phyloP scores from a whole-genome alignment of 2,888 invertebrate genomes.

The Prosapia bicincta region DNA sequence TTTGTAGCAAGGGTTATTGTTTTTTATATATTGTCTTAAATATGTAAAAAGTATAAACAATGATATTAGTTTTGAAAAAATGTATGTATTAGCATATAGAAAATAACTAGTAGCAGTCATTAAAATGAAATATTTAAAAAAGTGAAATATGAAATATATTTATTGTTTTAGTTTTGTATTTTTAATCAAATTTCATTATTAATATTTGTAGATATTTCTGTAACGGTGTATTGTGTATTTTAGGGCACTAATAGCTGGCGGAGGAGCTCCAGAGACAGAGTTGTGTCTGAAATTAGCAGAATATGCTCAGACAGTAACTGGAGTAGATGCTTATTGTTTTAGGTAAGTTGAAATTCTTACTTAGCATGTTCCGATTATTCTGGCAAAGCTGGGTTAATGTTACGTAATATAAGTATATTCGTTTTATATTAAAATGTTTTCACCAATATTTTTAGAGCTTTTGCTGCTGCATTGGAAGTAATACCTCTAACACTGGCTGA shows the following conservation, averaged over 20 bases:
- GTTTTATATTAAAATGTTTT: not conserved
- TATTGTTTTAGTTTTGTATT: too few species aligned
- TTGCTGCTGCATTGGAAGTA: slow-evolving; percentile 93
- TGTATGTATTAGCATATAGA: too few species aligned
- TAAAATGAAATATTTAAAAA: too few species aligned
- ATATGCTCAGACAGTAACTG: slow-evolving; percentile 77
- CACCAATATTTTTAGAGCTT: slow-evolving; percentile 59
- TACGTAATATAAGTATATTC: not conserved
- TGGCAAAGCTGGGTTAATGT: not conserved
- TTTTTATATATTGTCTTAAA: too few species aligned
- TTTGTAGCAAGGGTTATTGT: too few species aligned
- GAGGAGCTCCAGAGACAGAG: slow-evolving; percentile 97
- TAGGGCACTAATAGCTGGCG: slow-evolving; percentile 87
- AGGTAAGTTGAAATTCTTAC: slow-evolving; percentile 41
- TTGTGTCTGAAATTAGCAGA: slow-evolving; percentile 80
- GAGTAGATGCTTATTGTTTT: slow-evolving; percentile 94
- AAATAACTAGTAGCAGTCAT: too few species aligned
- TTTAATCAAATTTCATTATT: not conserved
- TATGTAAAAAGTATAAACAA: too few species aligned
- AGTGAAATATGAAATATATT: too few species aligned
- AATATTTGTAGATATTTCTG: too few species aligned
- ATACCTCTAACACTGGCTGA: slow-evolving; percentile 89
- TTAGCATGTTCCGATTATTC: not conserved
- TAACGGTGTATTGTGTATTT: not conserved
- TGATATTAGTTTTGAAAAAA: too few species aligned